Percentiles rank a stretch among this genome's conserved stretches.
phyloP scores from a whole-genome alignment of 2,113 vertebrate species.

The Rhynchopsitta pachyrhyncha region DNA sequence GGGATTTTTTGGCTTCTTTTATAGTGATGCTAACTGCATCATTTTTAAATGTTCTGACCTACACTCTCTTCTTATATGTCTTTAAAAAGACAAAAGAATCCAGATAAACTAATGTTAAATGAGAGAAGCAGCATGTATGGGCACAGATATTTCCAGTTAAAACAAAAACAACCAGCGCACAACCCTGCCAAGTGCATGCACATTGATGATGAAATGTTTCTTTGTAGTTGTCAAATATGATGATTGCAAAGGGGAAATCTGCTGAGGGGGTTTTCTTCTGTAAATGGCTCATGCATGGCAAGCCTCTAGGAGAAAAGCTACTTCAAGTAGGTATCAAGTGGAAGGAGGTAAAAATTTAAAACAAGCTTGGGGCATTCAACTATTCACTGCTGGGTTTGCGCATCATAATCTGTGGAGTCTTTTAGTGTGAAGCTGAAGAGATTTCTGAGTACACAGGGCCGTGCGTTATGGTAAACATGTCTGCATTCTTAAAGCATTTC shows the following conservation, averaged over 20 bases:
- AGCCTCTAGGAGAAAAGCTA: not conserved
- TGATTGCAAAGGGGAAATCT: not conserved
- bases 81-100: not conserved
- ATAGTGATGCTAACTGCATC: not conserved
- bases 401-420: not conserved
- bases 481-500: not conserved
- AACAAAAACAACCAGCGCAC: no score
- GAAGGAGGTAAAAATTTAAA: not conserved
- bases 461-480: not conserved
- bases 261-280: not conserved
- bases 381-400: not conserved
- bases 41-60: not conserved
- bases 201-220: not conserved
- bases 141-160: not conserved
- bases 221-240: not conserved
- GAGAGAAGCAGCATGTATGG: not conserved
- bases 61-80: not conserved
- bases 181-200: not conserved
- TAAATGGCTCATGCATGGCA: not conserved
- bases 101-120: not conserved
- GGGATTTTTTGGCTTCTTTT: not conserved
- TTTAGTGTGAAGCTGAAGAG: not conserved
- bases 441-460: not conserved
- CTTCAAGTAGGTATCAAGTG: not conserved
- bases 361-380: not conserved